A percentile compares a stretch with the other conserved stretches of the same genome.
phyloP scores from a whole-genome alignment of 2,113 vertebrate species.

The Xenus cinereus region DNA sequence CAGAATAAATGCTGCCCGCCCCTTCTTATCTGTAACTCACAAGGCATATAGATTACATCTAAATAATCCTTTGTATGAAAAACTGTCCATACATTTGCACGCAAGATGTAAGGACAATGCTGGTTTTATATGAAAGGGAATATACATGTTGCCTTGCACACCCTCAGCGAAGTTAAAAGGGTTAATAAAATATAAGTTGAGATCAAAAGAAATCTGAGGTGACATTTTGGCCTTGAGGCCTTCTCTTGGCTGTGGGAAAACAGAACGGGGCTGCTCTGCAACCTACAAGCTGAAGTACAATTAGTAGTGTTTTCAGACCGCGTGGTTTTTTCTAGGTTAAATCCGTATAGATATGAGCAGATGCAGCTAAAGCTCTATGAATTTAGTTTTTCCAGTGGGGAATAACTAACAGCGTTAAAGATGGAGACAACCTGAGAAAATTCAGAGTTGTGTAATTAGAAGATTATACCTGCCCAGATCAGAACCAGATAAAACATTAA shows the following conservation, averaged over 20 bases:
- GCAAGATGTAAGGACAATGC: slow-evolving; percentile 56
- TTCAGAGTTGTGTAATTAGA: not conserved
- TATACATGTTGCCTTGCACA: slow-evolving; percentile 47
- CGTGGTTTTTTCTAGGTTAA: not conserved
- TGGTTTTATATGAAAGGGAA: slow-evolving; percentile 53
- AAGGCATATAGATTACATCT: slow-evolving; percentile 57
- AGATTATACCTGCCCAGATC: not conserved
- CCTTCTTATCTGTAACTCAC: slow-evolving; percentile 55
- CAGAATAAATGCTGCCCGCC: slow-evolving; percentile 26
- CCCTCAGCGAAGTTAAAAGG: slow-evolving; percentile 59
- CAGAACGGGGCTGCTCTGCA: slow-evolving; percentile 28
- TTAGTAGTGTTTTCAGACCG: slow-evolving; percentile 32
- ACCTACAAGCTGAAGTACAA: slow-evolving; percentile 28
- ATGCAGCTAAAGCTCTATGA: not conserved
- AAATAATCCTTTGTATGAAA: slow-evolving; percentile 56
- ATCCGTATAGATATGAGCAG: not conserved
- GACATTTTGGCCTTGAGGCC: slow-evolving; percentile 67
- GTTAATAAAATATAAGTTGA: slow-evolving; percentile 68
- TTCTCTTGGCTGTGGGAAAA: slow-evolving; percentile 65
- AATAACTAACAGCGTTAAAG: not conserved
- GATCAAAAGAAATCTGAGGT: slow-evolving; percentile 66
- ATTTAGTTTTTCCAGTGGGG: not conserved
- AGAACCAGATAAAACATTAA: not conserved
- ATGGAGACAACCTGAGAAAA: not conserved
- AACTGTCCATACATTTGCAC: slow-evolving; percentile 59